phyloP scores from a whole-genome alignment of 2,113 vertebrate species.

The Dromiciops gliroides region DNA sequence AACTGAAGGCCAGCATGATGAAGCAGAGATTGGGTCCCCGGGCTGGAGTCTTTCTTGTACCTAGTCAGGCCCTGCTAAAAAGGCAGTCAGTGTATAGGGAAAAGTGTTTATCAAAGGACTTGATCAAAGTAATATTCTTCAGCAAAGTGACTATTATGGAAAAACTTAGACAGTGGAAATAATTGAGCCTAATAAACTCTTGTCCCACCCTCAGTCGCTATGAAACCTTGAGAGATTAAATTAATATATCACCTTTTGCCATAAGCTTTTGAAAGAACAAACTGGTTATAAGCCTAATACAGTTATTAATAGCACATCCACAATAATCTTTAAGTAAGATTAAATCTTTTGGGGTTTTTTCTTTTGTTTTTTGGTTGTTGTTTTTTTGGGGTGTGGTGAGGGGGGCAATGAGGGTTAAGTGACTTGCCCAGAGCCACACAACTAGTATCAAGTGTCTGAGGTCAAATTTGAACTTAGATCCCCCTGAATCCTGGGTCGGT shows the following conservation, averaged over 20 bases:
- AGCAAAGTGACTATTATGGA: background rate
- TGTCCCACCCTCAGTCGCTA: slow-evolving; percentile 14
- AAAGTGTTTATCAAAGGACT: too few relatives aligned
- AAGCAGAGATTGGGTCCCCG: too few relatives aligned
- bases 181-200: background rate
- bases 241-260: background rate
- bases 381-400: too few relatives aligned
- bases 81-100: background rate
- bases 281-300: background rate
- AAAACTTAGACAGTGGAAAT: background rate
- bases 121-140: slow-evolving; percentile 15
- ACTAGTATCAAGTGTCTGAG: too few relatives aligned
- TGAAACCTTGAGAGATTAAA: background rate
- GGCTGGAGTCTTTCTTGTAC: background rate
- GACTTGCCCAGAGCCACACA: too few relatives aligned
- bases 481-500: too few relatives aligned
- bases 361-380: too few relatives aligned
- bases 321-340: background rate
- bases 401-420: too few relatives aligned
- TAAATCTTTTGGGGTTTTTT: too few relatives aligned
- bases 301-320: background rate
- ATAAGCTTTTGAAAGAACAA: background rate
- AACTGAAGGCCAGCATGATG: background rate
- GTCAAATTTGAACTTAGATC: too few relatives aligned
- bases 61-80: too few relatives aligned